Percentiles rank a stretch among this genome's conserved stretches.
Conservation (phyloP, 2,797 vertebrate genomes). For the Notolepis coatsorum region DNA sequence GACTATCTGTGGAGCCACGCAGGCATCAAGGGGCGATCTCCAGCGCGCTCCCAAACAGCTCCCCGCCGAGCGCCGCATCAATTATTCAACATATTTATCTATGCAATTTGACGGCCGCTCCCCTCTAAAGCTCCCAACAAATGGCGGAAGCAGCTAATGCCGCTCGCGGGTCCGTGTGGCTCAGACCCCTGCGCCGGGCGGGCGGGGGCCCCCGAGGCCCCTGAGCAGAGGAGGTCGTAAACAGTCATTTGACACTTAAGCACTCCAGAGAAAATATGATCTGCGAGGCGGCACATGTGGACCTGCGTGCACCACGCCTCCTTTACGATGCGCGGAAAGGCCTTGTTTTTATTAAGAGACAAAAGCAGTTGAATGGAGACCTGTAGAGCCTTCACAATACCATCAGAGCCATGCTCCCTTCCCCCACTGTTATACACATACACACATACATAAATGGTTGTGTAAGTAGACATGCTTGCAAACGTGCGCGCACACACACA, state of each 20-base stretch:
- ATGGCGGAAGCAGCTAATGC: conserved; percentile 71
- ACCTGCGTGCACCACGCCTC: conserved; percentile 26
- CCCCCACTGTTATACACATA: too few relatives aligned
- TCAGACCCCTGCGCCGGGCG: conserved; percentile 48
- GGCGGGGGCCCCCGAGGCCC: conserved; percentile 39
- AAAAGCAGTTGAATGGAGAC: conserved; percentile 55
- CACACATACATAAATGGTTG: too few relatives aligned
- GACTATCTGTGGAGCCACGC: conserved; percentile 54
- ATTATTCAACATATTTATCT: conserved; percentile 85
- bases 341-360: conserved; percentile 40
- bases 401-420: conserved; percentile 52
- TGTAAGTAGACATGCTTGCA: too few relatives aligned
- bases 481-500: conserved; percentile 4
- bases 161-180: conserved; percentile 60
- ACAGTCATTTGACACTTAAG: conserved; percentile 73
- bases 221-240: conserved; percentile 63
- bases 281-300: conserved; percentile 56
- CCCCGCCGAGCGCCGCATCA: conserved; percentile 74
- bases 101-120: conserved; percentile 80
- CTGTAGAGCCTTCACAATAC: conserved; percentile 66
- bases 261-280: conserved; percentile 56
- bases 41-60: conserved; percentile 67
- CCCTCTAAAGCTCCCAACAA: conserved; percentile 74
- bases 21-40: conserved; percentile 67
- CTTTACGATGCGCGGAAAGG: conserved; percentile 20